Evolutionary conservation across 1,140 invertebrate genomes (phyloP), one percentile per base, ranked within the genome.

Genomic region (Zaprionus davidi): DNA sequence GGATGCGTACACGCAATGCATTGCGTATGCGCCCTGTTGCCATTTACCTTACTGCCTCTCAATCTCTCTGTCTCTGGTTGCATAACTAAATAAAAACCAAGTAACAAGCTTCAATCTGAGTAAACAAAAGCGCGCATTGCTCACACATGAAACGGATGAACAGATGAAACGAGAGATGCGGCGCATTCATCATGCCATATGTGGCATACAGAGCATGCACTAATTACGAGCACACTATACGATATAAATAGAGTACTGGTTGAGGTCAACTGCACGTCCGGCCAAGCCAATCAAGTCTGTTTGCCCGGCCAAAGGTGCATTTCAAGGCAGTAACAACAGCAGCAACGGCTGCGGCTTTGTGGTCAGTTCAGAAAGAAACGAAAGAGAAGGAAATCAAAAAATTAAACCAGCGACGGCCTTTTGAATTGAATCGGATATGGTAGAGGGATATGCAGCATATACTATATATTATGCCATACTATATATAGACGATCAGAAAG

Each of bases 41-140:
- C 62, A 59, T 71, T 64, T 72, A 71, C 71, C 56, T 78, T 36
- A 46, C 31, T 34, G 9, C 9, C 9, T 31, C 31, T 31, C 28
- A 1, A 6, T 9, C 31, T 11, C 31, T 34, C 9, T 34, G 0
- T 34, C 31, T 86, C 66, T 57, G 36, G 46, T 55, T 44, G 69
- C 49, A 66, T 72, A 80, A 87, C 84, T 78, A 78, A 80, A 88
- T 83, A 88, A 84, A 83, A 80, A 71, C 49, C 70, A 67, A 83
- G 69, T 71, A 66, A 66, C 69, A 57, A 67, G 73, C 72, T 79
- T 80, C 77, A 87, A 86, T 87, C 84, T 73, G 67, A 20, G 44
- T 71, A 71, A 87, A 72, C 73, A 83, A 79, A 79, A 69, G 20
- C 28, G 53, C 64, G 53, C 64, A 34, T 51, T 65, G 60, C 51